These are phyloP conservation scores for Sebastes steindachneri DNA, from an alignment of 2,797 vertebrate species.

Conservation along the genomic window DNA sequence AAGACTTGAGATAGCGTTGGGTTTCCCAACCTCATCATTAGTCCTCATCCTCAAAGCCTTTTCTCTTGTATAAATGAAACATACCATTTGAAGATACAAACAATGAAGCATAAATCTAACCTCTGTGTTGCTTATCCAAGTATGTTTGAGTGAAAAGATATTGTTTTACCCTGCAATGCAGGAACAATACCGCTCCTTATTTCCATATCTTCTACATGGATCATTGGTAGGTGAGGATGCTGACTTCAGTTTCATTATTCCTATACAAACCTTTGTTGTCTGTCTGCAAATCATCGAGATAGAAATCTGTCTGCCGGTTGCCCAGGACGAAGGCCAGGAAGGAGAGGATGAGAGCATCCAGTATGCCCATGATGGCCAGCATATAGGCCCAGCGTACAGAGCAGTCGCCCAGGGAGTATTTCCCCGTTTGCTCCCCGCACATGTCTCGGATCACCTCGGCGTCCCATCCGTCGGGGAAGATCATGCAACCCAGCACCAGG, in stretches of 20 bases:
- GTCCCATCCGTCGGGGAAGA: conserved; percentile 97
- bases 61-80: background rate
- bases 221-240: background rate
- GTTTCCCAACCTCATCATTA: background rate
- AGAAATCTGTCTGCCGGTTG: conserved; percentile 93
- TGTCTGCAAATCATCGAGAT: conserved; percentile 92
- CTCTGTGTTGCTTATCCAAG: background rate
- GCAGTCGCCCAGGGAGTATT: conserved; percentile 94
- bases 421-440: conserved; percentile 94
- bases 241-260: background rate
- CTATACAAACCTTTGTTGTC: conserved; percentile 91
- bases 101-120: background rate
- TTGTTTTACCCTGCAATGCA: background rate
- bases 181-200: background rate
- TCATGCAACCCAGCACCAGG: conserved; percentile 97
- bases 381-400: conserved; percentile 98
- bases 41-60: background rate
- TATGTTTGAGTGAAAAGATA: background rate
- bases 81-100: background rate
- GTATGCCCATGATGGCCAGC: conserved; percentile 97
- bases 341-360: conserved; percentile 97
- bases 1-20: background rate
- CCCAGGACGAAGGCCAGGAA: conserved; percentile 97
- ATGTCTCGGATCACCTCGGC: conserved; percentile 93
- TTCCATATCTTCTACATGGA: background rate